Percentiles rank a stretch among this genome's conserved stretches.
These are phyloP conservation scores for Ciconia nigra DNA, from an alignment of 2,797 vertebrate genomes.

Conservation along the genomic window DNA sequence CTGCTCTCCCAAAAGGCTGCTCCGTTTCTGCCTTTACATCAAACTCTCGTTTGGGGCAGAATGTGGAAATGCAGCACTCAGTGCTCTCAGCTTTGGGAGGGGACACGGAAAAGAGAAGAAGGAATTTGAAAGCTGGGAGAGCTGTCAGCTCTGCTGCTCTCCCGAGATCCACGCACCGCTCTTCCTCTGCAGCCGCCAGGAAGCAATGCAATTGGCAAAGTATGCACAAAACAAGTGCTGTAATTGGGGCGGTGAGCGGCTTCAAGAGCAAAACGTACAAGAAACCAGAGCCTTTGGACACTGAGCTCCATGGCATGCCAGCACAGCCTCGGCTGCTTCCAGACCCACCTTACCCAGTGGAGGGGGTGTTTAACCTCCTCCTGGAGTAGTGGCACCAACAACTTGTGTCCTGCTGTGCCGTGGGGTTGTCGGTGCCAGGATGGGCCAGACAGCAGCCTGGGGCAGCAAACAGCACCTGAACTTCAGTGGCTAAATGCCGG, in stretches of 20 bases:
- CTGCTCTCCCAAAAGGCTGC: neutral
- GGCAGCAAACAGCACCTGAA: no score
- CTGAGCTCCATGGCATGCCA: accelerated
- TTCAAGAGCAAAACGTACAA: neutral
- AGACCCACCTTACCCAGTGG: neutral
- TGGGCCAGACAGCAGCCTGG: neutral
- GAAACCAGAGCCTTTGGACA: neutral
- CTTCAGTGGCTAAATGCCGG: neutral
- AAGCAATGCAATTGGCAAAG: neutral
- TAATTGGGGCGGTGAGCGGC: neutral
- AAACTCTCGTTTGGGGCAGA: neutral
- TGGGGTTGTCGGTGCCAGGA: neutral
- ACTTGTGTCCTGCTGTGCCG: neutral
- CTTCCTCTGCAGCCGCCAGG: neutral
- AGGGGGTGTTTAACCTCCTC: neutral
- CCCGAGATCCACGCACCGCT: accelerated
- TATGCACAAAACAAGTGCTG: neutral
- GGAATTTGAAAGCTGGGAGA: neutral
- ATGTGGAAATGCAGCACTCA: neutral
- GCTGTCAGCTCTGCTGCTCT: neutral
- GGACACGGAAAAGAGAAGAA: neutral
- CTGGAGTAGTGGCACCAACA: neutral
- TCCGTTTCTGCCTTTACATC: neutral
- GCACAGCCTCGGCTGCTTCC: neutral
- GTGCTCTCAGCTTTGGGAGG: neutral